Evolutionary conservation across 1,140 invertebrate genomes (phyloP).

Genomic region (Venturia canescens): DNA sequence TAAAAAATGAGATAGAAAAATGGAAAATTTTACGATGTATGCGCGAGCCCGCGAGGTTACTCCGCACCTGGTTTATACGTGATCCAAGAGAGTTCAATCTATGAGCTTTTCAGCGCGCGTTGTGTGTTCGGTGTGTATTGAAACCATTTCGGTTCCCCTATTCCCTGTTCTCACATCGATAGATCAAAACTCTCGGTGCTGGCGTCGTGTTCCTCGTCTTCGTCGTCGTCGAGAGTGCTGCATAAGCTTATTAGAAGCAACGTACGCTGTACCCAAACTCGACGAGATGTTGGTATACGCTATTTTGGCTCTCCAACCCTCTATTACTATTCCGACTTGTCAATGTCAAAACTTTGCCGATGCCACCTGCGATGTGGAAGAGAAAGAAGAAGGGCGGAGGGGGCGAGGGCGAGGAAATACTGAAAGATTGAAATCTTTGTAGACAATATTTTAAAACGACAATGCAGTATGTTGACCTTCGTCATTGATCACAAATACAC

Average conservation of each 20-base stretch:
- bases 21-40: neutral
- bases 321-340: slow-evolving; percentile 7
- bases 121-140: slow-evolving; percentile 46
- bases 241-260: slow-evolving; percentile 74
- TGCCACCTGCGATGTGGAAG: neutral
- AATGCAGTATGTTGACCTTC: too few species aligned
- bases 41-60: neutral
- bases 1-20: neutral
- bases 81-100: slow-evolving; percentile 22
- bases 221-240: slow-evolving; percentile 71
- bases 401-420: too few species aligned
- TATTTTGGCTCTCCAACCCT: slow-evolving; percentile 41
- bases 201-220: slow-evolving; percentile 56
- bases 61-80: neutral
- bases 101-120: slow-evolving; percentile 2
- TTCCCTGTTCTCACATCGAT: neutral
- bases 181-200: slow-evolving; percentile 37
- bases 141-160: neutral
- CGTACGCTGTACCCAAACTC: slow-evolving; percentile 55
- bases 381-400: neutral
- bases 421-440: too few species aligned
- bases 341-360: slow-evolving; percentile 7
- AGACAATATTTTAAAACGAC: too few species aligned
- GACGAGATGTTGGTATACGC: slow-evolving; percentile 31
- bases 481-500: too few species aligned